A percentile compares a stretch with the other conserved stretches of the same genome.
Evolutionary conservation across 2,888 invertebrate species (phyloP).

Genomic region (Keiferia lycopersicella): DNA sequence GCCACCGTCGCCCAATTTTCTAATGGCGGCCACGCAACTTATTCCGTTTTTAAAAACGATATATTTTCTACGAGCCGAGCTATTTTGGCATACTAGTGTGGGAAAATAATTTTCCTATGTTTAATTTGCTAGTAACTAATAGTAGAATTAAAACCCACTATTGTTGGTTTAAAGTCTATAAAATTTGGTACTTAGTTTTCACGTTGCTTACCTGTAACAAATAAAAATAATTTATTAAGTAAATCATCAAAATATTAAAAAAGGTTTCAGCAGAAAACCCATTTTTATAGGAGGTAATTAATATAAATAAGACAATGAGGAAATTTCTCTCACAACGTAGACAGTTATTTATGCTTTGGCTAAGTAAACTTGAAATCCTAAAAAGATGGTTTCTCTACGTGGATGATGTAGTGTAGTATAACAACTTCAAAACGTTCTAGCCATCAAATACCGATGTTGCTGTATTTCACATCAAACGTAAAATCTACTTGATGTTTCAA

Average conservation of each 20-base stretch:
- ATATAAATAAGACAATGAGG: too few relatives aligned
- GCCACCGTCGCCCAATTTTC: slow-evolving; percentile 59
- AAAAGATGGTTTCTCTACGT: too few relatives aligned
- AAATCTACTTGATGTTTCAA: neutral
- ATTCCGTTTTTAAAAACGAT: slow-evolving; percentile 47
- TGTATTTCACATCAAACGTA: too few relatives aligned
- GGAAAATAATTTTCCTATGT: neutral
- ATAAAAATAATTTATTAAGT: neutral
- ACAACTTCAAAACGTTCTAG: too few relatives aligned
- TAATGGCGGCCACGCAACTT: slow-evolving; percentile 68
- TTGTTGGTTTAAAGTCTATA: neutral
- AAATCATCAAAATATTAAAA: neutral
- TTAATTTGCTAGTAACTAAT: neutral
- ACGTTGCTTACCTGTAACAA: slow-evolving; percentile 16
- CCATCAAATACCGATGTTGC: too few relatives aligned
- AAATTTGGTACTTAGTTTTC: neutral
- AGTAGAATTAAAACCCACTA: neutral
- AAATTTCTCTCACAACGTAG: too few relatives aligned
- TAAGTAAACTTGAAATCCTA: too few relatives aligned
- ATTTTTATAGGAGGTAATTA: neutral
- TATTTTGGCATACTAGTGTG: slow-evolving; percentile 20
- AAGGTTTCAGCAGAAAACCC: neutral
- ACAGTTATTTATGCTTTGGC: too few relatives aligned
- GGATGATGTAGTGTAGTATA: too few relatives aligned
- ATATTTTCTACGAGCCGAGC: slow-evolving; percentile 29